A percentile compares a stretch with the other conserved stretches of the same genome.
phyloP scores from a whole-genome alignment of 1,140 invertebrate genomes.

The Dendrolimus punctatus region DNA sequence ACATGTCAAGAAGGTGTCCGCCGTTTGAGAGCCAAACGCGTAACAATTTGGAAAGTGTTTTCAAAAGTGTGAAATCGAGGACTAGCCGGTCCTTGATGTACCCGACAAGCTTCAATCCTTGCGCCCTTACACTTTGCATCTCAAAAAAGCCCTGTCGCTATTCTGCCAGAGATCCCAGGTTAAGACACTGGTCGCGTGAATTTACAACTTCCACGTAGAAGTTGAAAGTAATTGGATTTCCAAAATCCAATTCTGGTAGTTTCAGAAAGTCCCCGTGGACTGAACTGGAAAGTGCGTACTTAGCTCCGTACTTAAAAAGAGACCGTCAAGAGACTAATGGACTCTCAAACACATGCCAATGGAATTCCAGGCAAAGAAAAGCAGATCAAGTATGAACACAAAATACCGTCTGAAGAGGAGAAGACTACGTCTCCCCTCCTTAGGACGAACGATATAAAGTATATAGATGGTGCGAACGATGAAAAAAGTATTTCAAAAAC shows the following conservation, averaged over 20 bases:
- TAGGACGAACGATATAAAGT: constrained; percentile 44
- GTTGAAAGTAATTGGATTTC: constrained; percentile 30
- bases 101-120: constrained; percentile 60
- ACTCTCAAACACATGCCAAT: constrained; percentile 55
- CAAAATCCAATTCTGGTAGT: constrained; percentile 36
- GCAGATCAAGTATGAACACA: constrained; percentile 44
- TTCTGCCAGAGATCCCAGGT: constrained; percentile 64
- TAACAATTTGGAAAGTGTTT: constrained; percentile 56
- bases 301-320: constrained; percentile 42
- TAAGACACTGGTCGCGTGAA: constrained; percentile 66
- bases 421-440: constrained; percentile 60
- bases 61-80: constrained; percentile 60
- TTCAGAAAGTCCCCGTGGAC: constrained; percentile 26
- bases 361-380: constrained; percentile 59
- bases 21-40: constrained; percentile 32
- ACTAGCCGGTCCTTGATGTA: constrained; percentile 69
- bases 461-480: constrained; percentile 44
- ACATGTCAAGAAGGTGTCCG: constrained; percentile 52
- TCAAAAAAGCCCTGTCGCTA: constrained; percentile 62
- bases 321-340: constrained; percentile 48
- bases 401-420: constrained; percentile 65
- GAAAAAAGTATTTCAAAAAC: constrained; percentile 33
- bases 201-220: constrained; percentile 48
- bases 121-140: constrained; percentile 59
- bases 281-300: constrained; percentile 40